These are phyloP conservation scores for Macrochelys suwanniensis DNA, from an alignment of 2,797 vertebrate species.

Conservation along the genomic window DNA sequence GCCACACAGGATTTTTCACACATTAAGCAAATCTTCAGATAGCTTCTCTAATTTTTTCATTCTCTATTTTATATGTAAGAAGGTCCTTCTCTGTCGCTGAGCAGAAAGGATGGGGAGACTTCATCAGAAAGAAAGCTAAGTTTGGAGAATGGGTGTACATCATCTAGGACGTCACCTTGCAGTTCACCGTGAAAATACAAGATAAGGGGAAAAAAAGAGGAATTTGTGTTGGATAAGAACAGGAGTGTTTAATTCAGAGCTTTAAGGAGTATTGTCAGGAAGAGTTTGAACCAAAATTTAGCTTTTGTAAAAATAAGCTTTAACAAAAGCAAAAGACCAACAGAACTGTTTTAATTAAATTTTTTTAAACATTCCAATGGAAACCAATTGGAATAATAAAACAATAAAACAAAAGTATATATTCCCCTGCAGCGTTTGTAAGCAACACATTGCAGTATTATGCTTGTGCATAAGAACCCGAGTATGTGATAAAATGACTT, in stretches of 20 bases:
- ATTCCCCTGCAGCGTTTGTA: background rate
- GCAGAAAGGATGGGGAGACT: background rate
- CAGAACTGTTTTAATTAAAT: background rate
- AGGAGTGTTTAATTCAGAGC: background rate
- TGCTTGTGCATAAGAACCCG: background rate
- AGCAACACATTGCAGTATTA: background rate
- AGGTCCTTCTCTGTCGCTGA: background rate
- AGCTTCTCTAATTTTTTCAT: conserved; percentile 44
- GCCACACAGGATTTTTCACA: accelerated
- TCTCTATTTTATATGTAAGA: conserved; percentile 13
- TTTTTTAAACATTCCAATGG: background rate
- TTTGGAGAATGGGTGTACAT: background rate
- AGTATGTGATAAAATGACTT: background rate
- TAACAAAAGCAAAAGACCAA: background rate
- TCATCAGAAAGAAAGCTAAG: background rate
- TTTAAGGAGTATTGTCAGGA: background rate
- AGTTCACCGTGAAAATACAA: background rate
- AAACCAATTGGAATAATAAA: background rate
- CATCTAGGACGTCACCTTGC: background rate
- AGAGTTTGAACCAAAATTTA: background rate
- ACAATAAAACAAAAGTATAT: background rate
- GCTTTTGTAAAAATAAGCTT: conserved; percentile 5
- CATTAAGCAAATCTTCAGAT: background rate
- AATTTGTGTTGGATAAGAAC: background rate
- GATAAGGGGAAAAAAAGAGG: accelerated